Conservation (phyloP, 2,888 invertebrate genomes). For the Eubasilissa splendida region DNA sequence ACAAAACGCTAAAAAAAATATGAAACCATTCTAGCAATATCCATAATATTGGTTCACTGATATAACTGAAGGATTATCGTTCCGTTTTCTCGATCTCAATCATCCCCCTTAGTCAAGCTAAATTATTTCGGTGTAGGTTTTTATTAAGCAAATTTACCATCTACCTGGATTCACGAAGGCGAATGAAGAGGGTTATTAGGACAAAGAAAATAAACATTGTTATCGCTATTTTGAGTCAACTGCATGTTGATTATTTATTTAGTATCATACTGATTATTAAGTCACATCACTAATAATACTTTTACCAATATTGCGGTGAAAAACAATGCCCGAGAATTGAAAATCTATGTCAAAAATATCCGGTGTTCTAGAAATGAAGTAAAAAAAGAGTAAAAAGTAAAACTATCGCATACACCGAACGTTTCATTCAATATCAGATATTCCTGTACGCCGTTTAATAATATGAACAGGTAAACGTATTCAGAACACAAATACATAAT, state of each 20-base stretch:
- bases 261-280: slow-evolving; percentile 23
- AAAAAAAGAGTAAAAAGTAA: not conserved
- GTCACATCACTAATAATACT: not conserved
- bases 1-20: too few relatives aligned
- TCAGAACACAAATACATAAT: slow-evolving; percentile 16
- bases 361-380: slow-evolving; percentile 1
- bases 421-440: slow-evolving; percentile 23
- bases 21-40: too few relatives aligned
- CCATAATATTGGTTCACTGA: too few relatives aligned
- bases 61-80: too few relatives aligned
- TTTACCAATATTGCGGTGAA: too few relatives aligned
- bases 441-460: slow-evolving; percentile 20
- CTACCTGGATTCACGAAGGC: slow-evolving; percentile 10
- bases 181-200: slow-evolving; percentile 24
- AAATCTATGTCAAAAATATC: too few relatives aligned
- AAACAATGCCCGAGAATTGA: too few relatives aligned
- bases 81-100: too few relatives aligned
- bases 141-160: not conserved
- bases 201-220: slow-evolving; percentile 26
- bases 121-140: not conserved
- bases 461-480: slow-evolving; percentile 25
- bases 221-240: slow-evolving; percentile 2
- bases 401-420: slow-evolving; percentile 22
- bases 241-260: not conserved
- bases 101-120: not conserved